Conservation (phyloP, 92 coral and sea anemone species). For the Zoanthus sociatus region DNA sequence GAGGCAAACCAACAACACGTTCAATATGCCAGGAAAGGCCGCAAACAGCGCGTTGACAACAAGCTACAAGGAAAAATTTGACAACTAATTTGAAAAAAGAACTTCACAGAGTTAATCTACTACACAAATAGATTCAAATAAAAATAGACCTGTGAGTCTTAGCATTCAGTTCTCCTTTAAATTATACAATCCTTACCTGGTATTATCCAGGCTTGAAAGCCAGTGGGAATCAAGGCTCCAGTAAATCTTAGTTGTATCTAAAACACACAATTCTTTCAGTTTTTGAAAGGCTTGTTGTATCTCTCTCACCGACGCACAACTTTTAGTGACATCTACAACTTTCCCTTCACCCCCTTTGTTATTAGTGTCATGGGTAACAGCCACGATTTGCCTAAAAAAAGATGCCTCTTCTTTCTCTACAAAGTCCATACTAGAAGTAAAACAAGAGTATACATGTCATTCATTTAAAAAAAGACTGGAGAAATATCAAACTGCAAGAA, state of each 20-base stretch:
- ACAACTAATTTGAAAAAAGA: no score
- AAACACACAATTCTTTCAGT: conserved; percentile 86
- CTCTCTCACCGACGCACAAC: conserved; percentile 77
- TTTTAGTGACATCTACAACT: conserved; percentile 76
- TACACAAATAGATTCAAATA: no score
- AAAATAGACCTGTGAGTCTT: no score
- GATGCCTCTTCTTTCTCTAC: conserved; percentile 91
- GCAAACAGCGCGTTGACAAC: no score
- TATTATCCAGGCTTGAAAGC: conserved; percentile 88
- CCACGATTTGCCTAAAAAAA: background rate
- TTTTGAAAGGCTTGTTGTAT: conserved; percentile 78
- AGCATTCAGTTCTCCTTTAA: no score
- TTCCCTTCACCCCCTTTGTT: conserved; percentile 77
- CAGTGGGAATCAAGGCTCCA: conserved; percentile 89
- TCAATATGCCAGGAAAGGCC: no score
- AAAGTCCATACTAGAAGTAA: conserved; percentile 36
- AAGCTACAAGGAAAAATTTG: no score
- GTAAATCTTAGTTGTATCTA: conserved; percentile 86
- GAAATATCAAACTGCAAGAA: background rate
- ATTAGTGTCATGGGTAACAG: conserved; percentile 46
- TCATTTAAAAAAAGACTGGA: background rate
- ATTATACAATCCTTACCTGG: conserved; percentile 63
- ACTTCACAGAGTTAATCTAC: no score
- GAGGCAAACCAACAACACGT: no score
- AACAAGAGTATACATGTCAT: background rate